A percentile compares a stretch with the other conserved stretches of the same genome.
phyloP scores from a whole-genome alignment of 2,797 vertebrate genomes.

The Zenarchopterus dispar region DNA sequence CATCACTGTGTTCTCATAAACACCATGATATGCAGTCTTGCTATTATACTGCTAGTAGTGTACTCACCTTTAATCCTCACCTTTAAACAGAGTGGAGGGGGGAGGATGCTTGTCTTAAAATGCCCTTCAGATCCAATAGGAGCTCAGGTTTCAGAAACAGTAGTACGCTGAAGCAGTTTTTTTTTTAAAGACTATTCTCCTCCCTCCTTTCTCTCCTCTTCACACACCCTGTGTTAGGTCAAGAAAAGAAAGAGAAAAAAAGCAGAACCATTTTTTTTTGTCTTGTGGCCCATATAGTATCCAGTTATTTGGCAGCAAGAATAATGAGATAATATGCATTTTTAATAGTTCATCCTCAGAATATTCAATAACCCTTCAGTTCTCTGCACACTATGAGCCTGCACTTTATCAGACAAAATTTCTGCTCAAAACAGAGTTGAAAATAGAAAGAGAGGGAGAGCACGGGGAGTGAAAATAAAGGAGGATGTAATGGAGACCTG shows the following conservation, averaged over 20 bases:
- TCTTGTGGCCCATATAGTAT: slow-evolving; percentile 55
- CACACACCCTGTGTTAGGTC: slow-evolving; percentile 63
- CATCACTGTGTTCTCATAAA: slow-evolving; percentile 40
- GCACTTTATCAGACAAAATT: slow-evolving; percentile 67
- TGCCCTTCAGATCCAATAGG: slow-evolving; percentile 71
- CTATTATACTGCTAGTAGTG: slow-evolving; percentile 20
- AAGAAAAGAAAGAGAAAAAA: slow-evolving; percentile 48
- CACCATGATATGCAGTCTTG: slow-evolving; percentile 23
- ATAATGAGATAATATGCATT: slow-evolving; percentile 81
- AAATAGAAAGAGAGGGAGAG: slow-evolving; percentile 70
- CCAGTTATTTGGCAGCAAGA: slow-evolving; percentile 67
- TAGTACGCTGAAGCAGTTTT: slow-evolving; percentile 62
- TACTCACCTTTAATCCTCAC: slow-evolving; percentile 50
- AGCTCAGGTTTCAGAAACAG: slow-evolving; percentile 74
- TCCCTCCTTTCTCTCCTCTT: slow-evolving; percentile 35
- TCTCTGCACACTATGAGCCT: slow-evolving; percentile 59
- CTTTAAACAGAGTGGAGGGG: slow-evolving; percentile 50
- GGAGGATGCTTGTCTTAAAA: slow-evolving; percentile 34
- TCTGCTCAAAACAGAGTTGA: slow-evolving; percentile 57
- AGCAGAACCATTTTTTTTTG: slow-evolving; percentile 38
- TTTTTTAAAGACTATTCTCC: slow-evolving; percentile 53
- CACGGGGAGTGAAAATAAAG: slow-evolving; percentile 17
- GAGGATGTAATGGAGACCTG: slow-evolving; percentile 71
- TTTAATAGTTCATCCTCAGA: slow-evolving; percentile 78
- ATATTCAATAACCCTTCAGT: slow-evolving; percentile 75